These are phyloP conservation scores for Lithophane ornitopus DNA, from an alignment of 2,888 invertebrate genomes.

Conservation along the genomic window DNA sequence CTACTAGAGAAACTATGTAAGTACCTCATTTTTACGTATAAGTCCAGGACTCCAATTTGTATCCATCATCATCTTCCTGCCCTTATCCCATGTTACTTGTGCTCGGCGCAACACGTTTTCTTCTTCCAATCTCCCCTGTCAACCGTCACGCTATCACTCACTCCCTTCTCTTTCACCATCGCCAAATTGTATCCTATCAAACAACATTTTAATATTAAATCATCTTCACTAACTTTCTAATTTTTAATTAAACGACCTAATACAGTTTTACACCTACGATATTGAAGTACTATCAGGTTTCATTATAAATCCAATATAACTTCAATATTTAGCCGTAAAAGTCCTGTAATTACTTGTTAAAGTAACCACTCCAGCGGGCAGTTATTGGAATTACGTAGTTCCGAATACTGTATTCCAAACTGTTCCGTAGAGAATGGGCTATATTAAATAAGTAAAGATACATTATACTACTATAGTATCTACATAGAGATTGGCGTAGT, in stretches of 20 bases:
- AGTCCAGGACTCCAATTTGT: background rate
- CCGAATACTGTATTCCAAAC: background rate
- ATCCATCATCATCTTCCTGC: background rate
- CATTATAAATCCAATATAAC: conserved; percentile 31
- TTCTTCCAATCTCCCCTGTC: too few species aligned
- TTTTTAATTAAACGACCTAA: background rate
- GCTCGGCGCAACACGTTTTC: too few species aligned
- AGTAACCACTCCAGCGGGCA: conserved; percentile 15
- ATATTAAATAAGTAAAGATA: background rate
- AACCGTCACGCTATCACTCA: too few species aligned
- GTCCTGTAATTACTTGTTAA: conserved; percentile 29
- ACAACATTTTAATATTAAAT: background rate
- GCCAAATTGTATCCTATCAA: background rate
- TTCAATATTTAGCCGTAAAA: conserved; percentile 12
- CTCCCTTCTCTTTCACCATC: background rate
- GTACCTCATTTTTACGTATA: too few species aligned
- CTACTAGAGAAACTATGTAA: background rate
- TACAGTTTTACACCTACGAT: background rate
- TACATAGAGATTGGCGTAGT: background rate
- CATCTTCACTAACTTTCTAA: background rate
- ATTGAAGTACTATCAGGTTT: background rate
- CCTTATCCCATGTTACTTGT: too few species aligned
- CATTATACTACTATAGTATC: too few species aligned
- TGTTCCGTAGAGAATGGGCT: background rate
- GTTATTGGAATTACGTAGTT: conserved; percentile 15